Base-by-base conservation (phyloP, 2,113 vertebrate genomes). In the Lynx canadensis region DNA sequence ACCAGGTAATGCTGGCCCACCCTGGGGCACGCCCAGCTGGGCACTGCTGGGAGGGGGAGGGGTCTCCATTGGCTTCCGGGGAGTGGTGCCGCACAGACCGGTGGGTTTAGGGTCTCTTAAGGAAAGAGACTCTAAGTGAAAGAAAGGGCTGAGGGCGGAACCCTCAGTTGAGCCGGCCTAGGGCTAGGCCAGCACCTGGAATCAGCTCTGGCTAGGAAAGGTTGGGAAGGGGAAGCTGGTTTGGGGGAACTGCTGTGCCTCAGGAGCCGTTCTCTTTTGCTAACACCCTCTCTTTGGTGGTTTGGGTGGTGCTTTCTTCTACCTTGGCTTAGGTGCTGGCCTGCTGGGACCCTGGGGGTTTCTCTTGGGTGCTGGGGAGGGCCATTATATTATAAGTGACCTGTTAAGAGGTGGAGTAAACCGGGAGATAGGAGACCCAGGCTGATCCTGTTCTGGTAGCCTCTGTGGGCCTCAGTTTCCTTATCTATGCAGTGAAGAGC, bases 1-100 rank as follows among this genome's bases (percentile, higher is more conserved):
- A n/a, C 96, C 98, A 98, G 98, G 98, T 98, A 98, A 86, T 60
- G 27, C 60, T 10, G 6, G 73, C 45, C 18, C 79, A 48, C 57
- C 23, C 36, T 36, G 65, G 74, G 90, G 83, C 57, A 73, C 18
- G 19, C 63, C 63, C 38, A 23, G 50, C 63, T n/a, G 86, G 66
- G 45, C 21, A 36, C 68, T 48, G 52, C 81, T 66, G 25, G 63
- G 74, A 41, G 41, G 65, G 48, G 69, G 45, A 79, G 74, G 25
- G 63, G 73, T 45, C 45, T 57, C 66, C 4, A 14, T 27, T 1
- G 21, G 92, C n/a, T 91, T 89, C 79, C 60, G 18, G 76, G 83
- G 81, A 71, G 57, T 85, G 74, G 38, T 84, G 81, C 68, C 60
- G 52, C 14, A 9, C 19, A 31, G 69, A 45, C 48, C 1, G 33